Evolutionary conservation across 2,113 vertebrate genomes (phyloP).

Genomic region (Columba janthina): DNA sequence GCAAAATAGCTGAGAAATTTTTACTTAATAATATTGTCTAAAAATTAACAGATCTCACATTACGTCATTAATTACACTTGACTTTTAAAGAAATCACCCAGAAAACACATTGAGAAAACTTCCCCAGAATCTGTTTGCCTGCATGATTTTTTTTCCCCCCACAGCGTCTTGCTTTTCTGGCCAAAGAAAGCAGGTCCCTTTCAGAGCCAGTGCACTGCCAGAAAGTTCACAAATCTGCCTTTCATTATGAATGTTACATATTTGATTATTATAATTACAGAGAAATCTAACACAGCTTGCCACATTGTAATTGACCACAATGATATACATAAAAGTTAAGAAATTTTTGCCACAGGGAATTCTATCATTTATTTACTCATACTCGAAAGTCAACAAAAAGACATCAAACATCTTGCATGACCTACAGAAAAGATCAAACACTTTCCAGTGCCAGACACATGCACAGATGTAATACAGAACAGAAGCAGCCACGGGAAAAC

Average conservation of each 20-base stretch:
- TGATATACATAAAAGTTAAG: constrained; percentile 30
- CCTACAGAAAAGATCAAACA: constrained; percentile 61
- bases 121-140: background rate
- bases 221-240: constrained; percentile 35
- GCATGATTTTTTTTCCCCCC: background rate
- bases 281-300: constrained; percentile 22
- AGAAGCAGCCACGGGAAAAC: constrained; percentile 18
- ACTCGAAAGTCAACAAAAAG: constrained; percentile 29
- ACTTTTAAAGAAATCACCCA: background rate
- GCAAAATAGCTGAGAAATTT: background rate
- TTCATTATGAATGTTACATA: constrained; percentile 32
- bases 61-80: background rate
- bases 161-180: background rate
- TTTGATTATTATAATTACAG: constrained; percentile 46
- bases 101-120: background rate
- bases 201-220: background rate
- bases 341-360: constrained; percentile 36
- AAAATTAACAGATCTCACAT: background rate
- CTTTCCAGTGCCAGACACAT: constrained; percentile 39
- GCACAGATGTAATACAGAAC: constrained; percentile 47
- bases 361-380: constrained; percentile 44
- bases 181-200: background rate
- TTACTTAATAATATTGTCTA: background rate
- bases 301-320: constrained; percentile 5
- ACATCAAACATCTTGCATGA: constrained; percentile 49